phyloP scores from a whole-genome alignment of 2,113 vertebrate genomes.

The Crocuta crocuta region DNA sequence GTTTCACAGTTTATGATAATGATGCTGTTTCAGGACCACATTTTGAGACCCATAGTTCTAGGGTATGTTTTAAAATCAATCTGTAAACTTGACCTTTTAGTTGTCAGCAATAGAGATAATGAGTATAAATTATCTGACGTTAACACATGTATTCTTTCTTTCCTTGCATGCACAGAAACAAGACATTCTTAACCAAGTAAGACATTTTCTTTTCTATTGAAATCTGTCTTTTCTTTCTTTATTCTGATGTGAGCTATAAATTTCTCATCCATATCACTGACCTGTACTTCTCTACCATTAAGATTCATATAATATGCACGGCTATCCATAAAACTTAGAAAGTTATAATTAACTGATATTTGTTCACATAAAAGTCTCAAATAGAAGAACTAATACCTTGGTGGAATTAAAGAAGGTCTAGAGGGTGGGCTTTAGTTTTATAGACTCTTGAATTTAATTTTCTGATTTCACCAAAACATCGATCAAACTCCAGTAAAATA shows the following conservation, averaged over 20 bases:
- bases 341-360: background rate
- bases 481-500: background rate
- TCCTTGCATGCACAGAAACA: conserved; percentile 93
- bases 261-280: conserved; percentile 63
- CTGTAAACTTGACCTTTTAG: conserved; percentile 69
- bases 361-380: background rate
- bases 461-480: background rate
- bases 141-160: conserved; percentile 84
- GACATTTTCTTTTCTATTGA: conserved; percentile 83
- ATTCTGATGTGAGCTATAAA: conserved; percentile 58
- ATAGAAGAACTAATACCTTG: background rate
- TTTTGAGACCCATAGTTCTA: background rate
- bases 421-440: background rate
- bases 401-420: background rate
- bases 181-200: conserved; percentile 97
- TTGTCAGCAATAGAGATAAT: conserved; percentile 39
- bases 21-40: background rate
- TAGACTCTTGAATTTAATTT: background rate
- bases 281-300: background rate
- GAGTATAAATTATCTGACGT: conserved; percentile 65
- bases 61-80: conserved; percentile 59
- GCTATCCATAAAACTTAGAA: background rate
- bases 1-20: background rate
- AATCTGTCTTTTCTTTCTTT: conserved; percentile 60
- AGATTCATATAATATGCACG: background rate